Percentiles rank a stretch among this genome's conserved stretches.
These are phyloP conservation scores for Macropodus opercularis DNA, from an alignment of 2,797 vertebrate genomes.

Conservation along the genomic window DNA sequence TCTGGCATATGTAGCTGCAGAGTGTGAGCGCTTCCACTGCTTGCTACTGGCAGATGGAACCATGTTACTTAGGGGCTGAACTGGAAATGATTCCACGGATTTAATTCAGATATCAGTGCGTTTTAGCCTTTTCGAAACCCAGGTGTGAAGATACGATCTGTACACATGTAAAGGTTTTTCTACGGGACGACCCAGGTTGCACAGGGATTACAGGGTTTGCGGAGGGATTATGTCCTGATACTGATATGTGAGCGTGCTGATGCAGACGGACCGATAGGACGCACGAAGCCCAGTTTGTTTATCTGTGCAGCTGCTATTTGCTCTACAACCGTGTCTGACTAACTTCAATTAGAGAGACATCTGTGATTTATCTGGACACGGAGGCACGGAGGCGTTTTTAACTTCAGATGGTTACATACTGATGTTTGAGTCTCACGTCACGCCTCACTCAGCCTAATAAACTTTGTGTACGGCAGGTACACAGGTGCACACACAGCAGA, in stretches of 20 bases:
- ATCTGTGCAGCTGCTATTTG: background rate
- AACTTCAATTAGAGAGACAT: constrained; percentile 26
- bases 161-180: constrained; percentile 13
- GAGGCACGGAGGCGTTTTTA: constrained; percentile 12
- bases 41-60: too few relatives aligned
- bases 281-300: background rate
- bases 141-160: constrained; percentile 23
- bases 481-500: too few relatives aligned
- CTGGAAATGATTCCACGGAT: constrained; percentile 12
- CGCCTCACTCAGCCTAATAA: background rate
- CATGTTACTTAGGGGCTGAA: too few relatives aligned
- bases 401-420: constrained; percentile 11
- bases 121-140: constrained; percentile 9
- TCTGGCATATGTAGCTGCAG: too few relatives aligned
- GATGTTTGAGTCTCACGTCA: too few relatives aligned
- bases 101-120: constrained; percentile 22
- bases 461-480: background rate
- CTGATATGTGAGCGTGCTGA: constrained; percentile 37
- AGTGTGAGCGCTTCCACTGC: too few relatives aligned
- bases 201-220: constrained; percentile 20
- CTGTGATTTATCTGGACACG: constrained; percentile 20
- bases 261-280: constrained; percentile 30
- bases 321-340: background rate
- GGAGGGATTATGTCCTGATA: constrained; percentile 39
- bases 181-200: constrained; percentile 16